Evolutionary conservation across 2,888 invertebrate genomes (phyloP), one percentile per base, ranked within the genome.

Genomic region (Nymphalis c-album): DNA sequence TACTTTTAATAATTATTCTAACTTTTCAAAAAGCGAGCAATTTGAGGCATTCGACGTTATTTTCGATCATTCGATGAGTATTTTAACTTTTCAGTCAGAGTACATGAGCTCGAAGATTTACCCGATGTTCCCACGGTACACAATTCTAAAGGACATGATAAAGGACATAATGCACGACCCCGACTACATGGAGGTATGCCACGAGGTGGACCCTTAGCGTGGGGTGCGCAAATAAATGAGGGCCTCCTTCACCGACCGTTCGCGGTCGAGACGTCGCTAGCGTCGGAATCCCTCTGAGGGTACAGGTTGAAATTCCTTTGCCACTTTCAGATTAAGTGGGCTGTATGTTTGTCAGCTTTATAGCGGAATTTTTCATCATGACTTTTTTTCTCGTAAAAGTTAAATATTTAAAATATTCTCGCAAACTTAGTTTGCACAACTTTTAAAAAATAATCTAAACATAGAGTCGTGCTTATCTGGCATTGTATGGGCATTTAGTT

Each of bases 171-270:
- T 98, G 95, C 96, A 97, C 81, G 96, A 98, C 90, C 98, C 98
- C n/a, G 97, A 97, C 89, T 98, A 98, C 93, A 97, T 98, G 96
- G 98, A 98, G 91, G 97, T 98, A 73, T 97, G 97, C 90, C 98
- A 98, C 86, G 98, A 98, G 89, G 91, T 96, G 85, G 97, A 96
- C 85, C 94, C 94, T 88, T 94, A 94, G 94, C 94, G 93, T 84
- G 94, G 93, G 87, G 93, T 92, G 87, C 92, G 91, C 91, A 92
- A 92, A 84, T 92, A 91, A 84, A 88, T 85, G 89, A 89, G 91
- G 84, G 78, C 80, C 87, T 90, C 91, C 70, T 87, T 91, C 86
- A 86, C 86, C 79, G 90, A 89, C 87, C 91, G 90, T 70, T 80
- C 83, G 71, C 80, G 90, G 89, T 90, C 89, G 80, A 80, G 77